Evolutionary conservation across 1,140 invertebrate genomes (phyloP).

Genomic region (Macrostomum lignano): DNA sequence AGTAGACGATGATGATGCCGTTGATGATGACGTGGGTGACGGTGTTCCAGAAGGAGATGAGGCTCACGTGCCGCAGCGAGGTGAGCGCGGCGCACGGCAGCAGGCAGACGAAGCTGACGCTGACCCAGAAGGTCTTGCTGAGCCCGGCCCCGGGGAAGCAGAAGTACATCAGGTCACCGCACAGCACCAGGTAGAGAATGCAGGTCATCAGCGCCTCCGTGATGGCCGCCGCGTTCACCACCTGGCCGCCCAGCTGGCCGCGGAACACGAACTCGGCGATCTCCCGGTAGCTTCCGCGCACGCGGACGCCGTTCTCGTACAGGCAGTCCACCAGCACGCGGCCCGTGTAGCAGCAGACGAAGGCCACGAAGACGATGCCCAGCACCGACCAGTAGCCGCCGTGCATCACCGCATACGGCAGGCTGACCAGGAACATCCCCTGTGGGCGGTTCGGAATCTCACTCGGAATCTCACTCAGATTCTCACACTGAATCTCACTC

Average conservation of each 20-base stretch:
- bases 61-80: conserved; percentile 66
- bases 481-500: no score
- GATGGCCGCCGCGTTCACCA: conserved; percentile 79
- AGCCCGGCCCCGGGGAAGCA: conserved; percentile 49
- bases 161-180: conserved; percentile 80
- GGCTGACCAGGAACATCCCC: conserved; percentile 97
- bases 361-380: conserved; percentile 83
- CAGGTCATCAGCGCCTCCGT: conserved; percentile 97
- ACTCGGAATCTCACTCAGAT: no score
- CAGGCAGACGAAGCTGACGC: conserved; percentile 64
- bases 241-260: conserved; percentile 42
- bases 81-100: conserved; percentile 67
- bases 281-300: conserved; percentile 67
- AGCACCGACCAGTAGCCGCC: conserved; percentile 94
- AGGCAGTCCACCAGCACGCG: conserved; percentile 83
- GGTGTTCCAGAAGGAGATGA: conserved; percentile 75
- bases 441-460: no score
- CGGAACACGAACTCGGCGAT: conserved; percentile 52
- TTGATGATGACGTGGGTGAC: conserved; percentile 93
- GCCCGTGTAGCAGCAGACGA: conserved; percentile 95
- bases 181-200: conserved; percentile 88
- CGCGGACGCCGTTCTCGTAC: conserved; percentile 58
- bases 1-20: conserved; percentile 76
- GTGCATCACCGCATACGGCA: conserved; percentile 81
- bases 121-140: conserved; percentile 58